Evolutionary conservation across 2,113 vertebrate species (phyloP).

Genomic region (Monarcha castaneiventris): DNA sequence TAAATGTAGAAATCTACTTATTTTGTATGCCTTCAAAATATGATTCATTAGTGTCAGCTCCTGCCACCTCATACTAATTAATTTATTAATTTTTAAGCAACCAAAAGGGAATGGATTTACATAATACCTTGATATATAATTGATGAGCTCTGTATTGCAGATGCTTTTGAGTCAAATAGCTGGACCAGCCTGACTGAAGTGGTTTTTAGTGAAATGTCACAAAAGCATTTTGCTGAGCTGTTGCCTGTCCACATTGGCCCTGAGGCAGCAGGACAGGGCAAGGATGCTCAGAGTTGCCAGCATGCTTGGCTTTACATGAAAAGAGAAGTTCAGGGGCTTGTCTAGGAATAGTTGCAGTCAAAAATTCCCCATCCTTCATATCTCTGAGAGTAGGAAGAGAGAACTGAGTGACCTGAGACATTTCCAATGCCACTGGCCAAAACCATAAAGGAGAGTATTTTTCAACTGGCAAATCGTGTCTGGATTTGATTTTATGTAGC

Average conservation of each 20-base stretch:
- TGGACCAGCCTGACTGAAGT: not conserved
- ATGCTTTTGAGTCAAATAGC: not conserved
- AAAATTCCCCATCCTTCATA: not conserved
- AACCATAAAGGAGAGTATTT: not conserved
- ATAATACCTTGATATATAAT: not conserved
- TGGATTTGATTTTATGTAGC: not conserved
- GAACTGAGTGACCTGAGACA: not conserved
- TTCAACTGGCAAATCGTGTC: not conserved
- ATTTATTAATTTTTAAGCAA: not conserved
- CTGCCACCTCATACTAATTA: not conserved
- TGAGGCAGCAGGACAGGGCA: not conserved
- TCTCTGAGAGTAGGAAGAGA: not conserved
- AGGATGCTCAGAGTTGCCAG: not conserved
- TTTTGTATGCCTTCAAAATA: not conserved
- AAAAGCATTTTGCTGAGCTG: not conserved
- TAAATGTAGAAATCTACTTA: not conserved
- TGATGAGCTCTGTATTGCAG: not conserved
- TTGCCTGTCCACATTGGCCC: not conserved
- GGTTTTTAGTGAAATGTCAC: not conserved
- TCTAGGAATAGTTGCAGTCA: not conserved
- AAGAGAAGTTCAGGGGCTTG: not conserved
- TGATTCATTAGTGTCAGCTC: not conserved
- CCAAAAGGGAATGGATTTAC: not conserved
- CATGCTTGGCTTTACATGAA: not conserved
- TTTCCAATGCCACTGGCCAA: fast-evolving